Evolutionary conservation across 2,888 invertebrate genomes (phyloP), one percentile per base, ranked within the genome.

Genomic region (Ennomos fuscantarius): DNA sequence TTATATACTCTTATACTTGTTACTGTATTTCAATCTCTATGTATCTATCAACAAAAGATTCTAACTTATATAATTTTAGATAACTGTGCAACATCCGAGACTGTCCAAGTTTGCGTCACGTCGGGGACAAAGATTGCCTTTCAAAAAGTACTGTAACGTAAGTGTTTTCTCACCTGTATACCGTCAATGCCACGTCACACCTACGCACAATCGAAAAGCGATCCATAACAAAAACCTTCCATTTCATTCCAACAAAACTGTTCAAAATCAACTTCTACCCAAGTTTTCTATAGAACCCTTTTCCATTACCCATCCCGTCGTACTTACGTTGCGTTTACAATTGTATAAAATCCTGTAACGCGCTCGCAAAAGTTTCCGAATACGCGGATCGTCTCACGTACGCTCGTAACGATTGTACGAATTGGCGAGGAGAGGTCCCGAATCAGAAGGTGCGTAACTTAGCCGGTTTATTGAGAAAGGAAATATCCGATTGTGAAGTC

Each of bases 331-430:
- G 41, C 60, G 37, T 55, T 62, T 55, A 53, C 63, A 64, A 66
- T 64, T 64, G 64, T 64, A 55, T 55, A 55, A 63, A 58, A 59
- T 51, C 57, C 58, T 48, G 58, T 65, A 62, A 63, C 63, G 55
- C 41, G 47, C 40, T 63, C 43, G 36, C 41, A 12, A 51, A 60
- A 34, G 50, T 34, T 40, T 43, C 32, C 41, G 45, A 11, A 33
- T 39, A 55, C 47, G 39, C 36, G 48, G 58, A 59, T 47, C 59
- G 59, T 49, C 54, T 66, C 68, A 68, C 66, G 68, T 66, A 60
- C 62, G 32, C 11, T 37, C 49, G 67, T 58, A 62, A 67, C 49
- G 63, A 62, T 63, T 65, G 53, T 59, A 48, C 56, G 63, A 62
- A 63, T 55, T 54, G 65, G 60, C 55, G 48, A 31, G 37, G 12